Base-by-base conservation (phyloP, 2,888 invertebrate genomes). In the Ryuthela nishihirai region DNA sequence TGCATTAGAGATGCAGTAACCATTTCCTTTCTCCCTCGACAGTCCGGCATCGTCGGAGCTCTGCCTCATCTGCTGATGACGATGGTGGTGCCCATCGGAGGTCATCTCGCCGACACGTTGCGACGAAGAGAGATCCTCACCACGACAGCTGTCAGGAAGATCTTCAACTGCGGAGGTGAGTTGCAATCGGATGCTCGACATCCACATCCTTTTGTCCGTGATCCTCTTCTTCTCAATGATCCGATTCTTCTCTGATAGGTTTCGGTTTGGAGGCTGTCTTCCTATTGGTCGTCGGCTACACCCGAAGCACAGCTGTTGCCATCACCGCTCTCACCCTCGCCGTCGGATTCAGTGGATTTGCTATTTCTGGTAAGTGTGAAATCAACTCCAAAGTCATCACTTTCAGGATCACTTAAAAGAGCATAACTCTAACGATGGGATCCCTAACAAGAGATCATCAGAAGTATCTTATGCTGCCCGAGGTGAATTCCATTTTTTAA, bases 31-130 rank as follows among this genome's bases (percentile, higher is more conserved):
- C 20, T 4, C 2, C 17, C 26, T 24, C 36, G 43, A 10, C 72
- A 90, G 89, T 86, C 90, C 62, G 95, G 95, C 12, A 80, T 90
- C 38, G 80, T 93, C 55, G 97, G 98, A 6, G 95, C 98, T 0
- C 79, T 99, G 65, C 99, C 99, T 1, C 99, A 99, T 79, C 79
- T 98, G 69, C 82, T 98, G 63, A 99, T 99, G 99, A 97, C 98
- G 26, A 85, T 91, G 49, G 85, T 99, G 67, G 99, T 99, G 59
- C 95, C 99, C 0, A 83, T 92, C 62, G 99, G 99, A 18, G 99
- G 99, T 45, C 86, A 95, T 78, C 77, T 99, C 70, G 99, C 99
- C 3, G 99, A 99, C 80, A 83, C 88, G 72, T 78, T 99, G 63
- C 83, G 98, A 15, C 87, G 86, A 72, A 85, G 86, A 69, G 87